Evolutionary conservation across 2,797 vertebrate species (phyloP), one percentile per base, ranked within the genome.

Genomic region (Channallabes apus): DNA sequence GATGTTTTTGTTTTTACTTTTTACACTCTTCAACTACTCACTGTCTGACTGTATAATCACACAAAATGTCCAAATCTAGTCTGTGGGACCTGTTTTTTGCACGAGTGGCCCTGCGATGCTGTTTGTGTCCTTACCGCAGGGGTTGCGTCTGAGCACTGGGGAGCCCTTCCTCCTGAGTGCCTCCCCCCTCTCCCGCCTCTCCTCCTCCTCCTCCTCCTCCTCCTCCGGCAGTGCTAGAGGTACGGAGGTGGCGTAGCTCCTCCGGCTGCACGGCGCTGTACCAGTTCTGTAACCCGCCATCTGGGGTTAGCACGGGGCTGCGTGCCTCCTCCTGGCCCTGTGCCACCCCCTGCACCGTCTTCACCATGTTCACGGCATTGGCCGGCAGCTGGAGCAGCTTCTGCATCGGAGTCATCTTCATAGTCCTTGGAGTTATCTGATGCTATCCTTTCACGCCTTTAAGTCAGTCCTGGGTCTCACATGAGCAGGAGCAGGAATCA

Each of bases 211-310:
- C 32, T 32, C 32, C 78, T n/a, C 82, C 80, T 72, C 29, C 17
- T 86, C 93, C 92, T 18, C 91, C 92, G 88, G 91, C 0, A 7
- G 89, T 56, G 2, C 94, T 91, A 14, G 93, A 92, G 12, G 92
- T 84, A 72, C 96, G 94, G 1, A 98, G 96, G 87, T 96, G 93
- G 75, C 89, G 93, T 41, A 97, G 94, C 90, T 99, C 98, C 0
- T 99, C 97, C 0, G 96, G 96, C 90, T 95, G 96, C 85, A 98
- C 92, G 17, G 97, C 95, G 22, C 90, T 98, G 94, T 99, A 99
- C 97, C 97, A 98, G 67, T 94, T 67, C 2, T 97, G 95, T 17
- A 94, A 94, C 12, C 91, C 91, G 0, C 93, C 91, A 68, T 98
- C 96, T 0, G 96, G 95, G 38, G 92, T 94, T 91, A 99, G 88